Conservation (phyloP, 64 coral and sea anemone genomes). For the Hydrozoanthus tunicans region DNA sequence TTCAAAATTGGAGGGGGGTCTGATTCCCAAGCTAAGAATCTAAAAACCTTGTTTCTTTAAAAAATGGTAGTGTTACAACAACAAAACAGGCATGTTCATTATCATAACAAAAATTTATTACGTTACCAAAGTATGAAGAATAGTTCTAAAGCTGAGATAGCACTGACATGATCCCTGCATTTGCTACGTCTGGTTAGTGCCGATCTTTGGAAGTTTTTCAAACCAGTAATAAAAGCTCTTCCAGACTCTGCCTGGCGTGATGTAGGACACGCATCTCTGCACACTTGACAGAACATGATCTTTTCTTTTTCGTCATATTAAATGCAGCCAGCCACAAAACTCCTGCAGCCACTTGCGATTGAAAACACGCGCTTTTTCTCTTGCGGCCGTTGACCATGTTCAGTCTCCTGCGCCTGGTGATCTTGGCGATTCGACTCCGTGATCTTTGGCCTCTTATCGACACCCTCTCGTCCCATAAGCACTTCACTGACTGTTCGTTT, state of each 20-base stretch:
- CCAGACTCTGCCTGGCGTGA: constrained; percentile 11
- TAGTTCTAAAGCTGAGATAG: background rate
- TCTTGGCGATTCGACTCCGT: constrained; percentile 17
- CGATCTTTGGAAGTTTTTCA: constrained; percentile 1
- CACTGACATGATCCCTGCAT: background rate
- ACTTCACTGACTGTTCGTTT: constrained; percentile 31
- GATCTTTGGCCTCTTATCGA: constrained; percentile 20
- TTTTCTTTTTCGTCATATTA: background rate
- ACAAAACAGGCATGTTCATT: too few relatives aligned
- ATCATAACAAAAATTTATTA: too few relatives aligned
- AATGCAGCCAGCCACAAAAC: background rate
- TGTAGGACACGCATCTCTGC: background rate
- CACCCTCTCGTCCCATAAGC: constrained; percentile 23
- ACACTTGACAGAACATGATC: constrained; percentile 14
- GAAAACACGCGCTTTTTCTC: background rate
- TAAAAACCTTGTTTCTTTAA: too few relatives aligned
- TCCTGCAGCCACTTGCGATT: background rate
- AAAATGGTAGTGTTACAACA: too few relatives aligned
- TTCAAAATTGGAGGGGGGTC: too few relatives aligned
- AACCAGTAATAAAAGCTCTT: constrained; percentile 40
- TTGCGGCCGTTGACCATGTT: background rate
- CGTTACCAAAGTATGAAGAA: too few relatives aligned
- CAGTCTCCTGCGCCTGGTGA: constrained; percentile 31
- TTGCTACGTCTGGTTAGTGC: constrained; percentile 11
- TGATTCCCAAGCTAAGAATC: too few relatives aligned